phyloP scores from a whole-genome alignment of 92 coral and sea anemone genomes.

The Pocillopora grandis region DNA sequence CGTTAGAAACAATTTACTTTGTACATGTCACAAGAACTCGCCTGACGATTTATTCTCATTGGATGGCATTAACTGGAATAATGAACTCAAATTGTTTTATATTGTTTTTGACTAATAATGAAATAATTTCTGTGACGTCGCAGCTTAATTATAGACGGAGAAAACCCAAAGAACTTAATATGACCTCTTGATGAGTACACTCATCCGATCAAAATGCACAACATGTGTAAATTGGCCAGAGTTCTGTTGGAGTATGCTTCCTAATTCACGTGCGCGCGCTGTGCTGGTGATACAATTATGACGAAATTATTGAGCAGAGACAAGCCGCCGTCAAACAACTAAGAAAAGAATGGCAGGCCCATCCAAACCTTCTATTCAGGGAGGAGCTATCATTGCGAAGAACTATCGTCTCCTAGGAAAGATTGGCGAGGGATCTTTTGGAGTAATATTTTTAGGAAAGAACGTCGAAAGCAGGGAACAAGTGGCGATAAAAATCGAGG shows the following conservation, averaged over 20 bases:
- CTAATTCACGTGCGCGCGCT: slow-evolving; percentile 9
- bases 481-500: slow-evolving; percentile 73
- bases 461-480: slow-evolving; percentile 57
- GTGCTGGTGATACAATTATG: slow-evolving; percentile 1
- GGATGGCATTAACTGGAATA: not conserved
- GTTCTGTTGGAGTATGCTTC: not conserved
- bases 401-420: slow-evolving; percentile 53
- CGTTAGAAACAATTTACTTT: slow-evolving; percentile 29
- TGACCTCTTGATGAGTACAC: too few relatives aligned
- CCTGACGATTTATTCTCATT: slow-evolving; percentile 6
- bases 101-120: not conserved
- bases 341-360: slow-evolving; percentile 41
- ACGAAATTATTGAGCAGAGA: not conserved
- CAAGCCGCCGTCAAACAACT: not conserved
- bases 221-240: too few relatives aligned
- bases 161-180: not conserved
- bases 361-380: slow-evolving; percentile 11
- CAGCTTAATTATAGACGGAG: not conserved
- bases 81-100: not conserved
- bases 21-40: slow-evolving; percentile 33
- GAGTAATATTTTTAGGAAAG: slow-evolving; percentile 60
- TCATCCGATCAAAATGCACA: too few relatives aligned
- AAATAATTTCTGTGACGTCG: slow-evolving; percentile 7
- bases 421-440: slow-evolving; percentile 80
- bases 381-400: slow-evolving; percentile 48